These are phyloP conservation scores for Stenchaetothrips biformis DNA, from an alignment of 2,888 invertebrate species.

Conservation along the genomic window DNA sequence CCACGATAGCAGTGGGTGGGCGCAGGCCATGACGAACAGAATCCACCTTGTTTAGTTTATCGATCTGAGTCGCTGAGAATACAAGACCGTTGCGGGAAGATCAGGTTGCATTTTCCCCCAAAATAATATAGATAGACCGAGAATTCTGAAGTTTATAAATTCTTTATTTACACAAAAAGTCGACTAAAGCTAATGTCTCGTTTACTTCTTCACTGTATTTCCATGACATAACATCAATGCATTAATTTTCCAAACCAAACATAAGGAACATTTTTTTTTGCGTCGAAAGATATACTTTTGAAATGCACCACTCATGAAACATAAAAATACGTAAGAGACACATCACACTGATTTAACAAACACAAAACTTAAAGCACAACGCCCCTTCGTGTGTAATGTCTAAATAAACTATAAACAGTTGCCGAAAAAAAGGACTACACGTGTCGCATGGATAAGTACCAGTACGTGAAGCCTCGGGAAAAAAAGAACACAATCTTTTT, in stretches of 20 bases:
- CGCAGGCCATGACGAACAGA: too few species aligned
- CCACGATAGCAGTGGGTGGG: too few species aligned
- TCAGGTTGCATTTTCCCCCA: too few species aligned
- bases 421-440: too few species aligned
- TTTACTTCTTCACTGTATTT: conserved; percentile 4
- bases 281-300: background rate
- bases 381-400: background rate
- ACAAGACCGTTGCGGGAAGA: too few species aligned
- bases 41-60: too few species aligned
- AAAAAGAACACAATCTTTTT: background rate
- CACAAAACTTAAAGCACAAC: conserved; percentile 21
- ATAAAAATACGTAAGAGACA: background rate
- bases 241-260: background rate
- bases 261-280: background rate
- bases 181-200: conserved; percentile 24
- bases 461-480: too few species aligned
- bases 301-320: background rate
- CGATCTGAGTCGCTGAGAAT: too few species aligned
- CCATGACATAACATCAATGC: conserved; percentile 6
- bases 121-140: too few species aligned
- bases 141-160: background rate
- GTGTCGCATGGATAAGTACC: too few species aligned
- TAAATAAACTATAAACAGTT: background rate
- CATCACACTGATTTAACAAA: conserved; percentile 16
- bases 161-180: conserved; percentile 22